These are phyloP conservation scores for Anser brachyrhynchus DNA, from an alignment of 2,113 vertebrate genomes.

Conservation along the genomic window DNA sequence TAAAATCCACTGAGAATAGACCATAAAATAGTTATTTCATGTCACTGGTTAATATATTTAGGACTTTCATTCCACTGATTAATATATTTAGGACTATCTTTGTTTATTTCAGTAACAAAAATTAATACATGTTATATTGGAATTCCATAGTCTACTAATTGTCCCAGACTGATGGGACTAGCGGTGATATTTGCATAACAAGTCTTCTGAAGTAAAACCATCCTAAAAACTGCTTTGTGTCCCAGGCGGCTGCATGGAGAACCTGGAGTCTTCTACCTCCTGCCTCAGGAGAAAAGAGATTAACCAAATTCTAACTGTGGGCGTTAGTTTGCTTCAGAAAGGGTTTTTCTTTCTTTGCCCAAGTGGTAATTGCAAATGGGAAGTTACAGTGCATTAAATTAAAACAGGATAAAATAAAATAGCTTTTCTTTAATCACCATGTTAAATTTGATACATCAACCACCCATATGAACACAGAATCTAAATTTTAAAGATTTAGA, in stretches of 20 bases:
- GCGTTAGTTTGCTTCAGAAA: background rate
- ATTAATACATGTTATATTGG: background rate
- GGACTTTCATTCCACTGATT: background rate
- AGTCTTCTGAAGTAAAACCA: background rate
- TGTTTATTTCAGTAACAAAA: background rate
- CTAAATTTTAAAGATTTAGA: background rate
- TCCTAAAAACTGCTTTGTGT: background rate
- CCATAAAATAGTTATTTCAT: background rate
- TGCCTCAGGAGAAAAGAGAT: background rate
- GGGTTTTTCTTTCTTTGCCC: background rate
- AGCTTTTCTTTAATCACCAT: background rate
- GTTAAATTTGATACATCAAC: background rate
- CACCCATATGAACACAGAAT: background rate
- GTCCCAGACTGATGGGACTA: background rate
- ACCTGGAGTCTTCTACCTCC: background rate
- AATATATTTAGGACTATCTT: background rate
- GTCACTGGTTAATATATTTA: background rate
- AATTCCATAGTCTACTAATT: background rate
- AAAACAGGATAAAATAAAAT: background rate
- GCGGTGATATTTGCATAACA: background rate
- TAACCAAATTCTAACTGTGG: background rate
- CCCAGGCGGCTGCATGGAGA: background rate
- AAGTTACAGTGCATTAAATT: background rate
- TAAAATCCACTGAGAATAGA: background rate
- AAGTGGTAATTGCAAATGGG: background rate